Evolutionary conservation across 2,888 invertebrate genomes (phyloP), one percentile per base, ranked within the genome.

Genomic region (Lysandra coridon): DNA sequence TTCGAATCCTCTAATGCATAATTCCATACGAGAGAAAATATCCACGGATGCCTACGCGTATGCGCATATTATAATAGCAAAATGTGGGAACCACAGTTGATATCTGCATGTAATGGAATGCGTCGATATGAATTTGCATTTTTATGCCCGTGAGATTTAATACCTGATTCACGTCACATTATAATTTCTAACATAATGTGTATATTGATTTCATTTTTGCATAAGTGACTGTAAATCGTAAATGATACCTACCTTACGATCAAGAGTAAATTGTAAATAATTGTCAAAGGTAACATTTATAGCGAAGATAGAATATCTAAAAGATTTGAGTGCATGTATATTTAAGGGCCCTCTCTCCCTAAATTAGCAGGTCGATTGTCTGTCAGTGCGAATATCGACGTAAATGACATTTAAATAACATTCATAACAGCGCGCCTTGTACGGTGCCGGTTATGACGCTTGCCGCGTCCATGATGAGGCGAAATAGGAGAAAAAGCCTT

Each of bases 21-120:
- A 91, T 92, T 90, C 88, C 87, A 89, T 88, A 88, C 89, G 89
- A 90, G 90, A 90, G 90, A 91, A 92, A 91, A 91, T 91, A 87
- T 87, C 87, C 86, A 87, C 85, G 86, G 85, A 85, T 89, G 84
- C 85, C 86, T 87, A 86, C 88, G 88, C 87, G 86, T 86, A 86
- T 85, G 81, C 86, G 85, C 85, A 86, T 88, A 85, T 85, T 86
- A 83, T 87, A 86, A 88, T 85, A 88, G 88, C 88, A 86, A 88
- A 84, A 87, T 88, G 88, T 89, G 88, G 86, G 88, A 90, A 89
- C 86, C 84, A 78, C 81, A 37, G 69, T 69, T 86, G 86, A 88
- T 86, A 85, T 80, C 78, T 80, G 78, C 83, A 83, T 83, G 83
- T 85, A 81, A 85, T 85, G 87, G 88, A 84, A 84, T 85, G 82